phyloP scores from a whole-genome alignment of 2,797 vertebrate genomes.

The Sciurus carolinensis region DNA sequence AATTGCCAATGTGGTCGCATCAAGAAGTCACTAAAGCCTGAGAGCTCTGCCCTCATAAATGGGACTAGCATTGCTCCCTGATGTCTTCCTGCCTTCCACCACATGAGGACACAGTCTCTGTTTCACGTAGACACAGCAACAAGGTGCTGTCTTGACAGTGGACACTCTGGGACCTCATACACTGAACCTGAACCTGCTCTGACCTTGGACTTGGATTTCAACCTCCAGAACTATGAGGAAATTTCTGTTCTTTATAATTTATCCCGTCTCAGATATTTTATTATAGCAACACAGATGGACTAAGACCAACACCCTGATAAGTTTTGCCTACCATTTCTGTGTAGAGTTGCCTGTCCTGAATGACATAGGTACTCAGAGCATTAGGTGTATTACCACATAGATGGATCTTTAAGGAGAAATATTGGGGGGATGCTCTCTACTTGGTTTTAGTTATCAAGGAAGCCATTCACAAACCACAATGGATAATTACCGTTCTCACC shows the following conservation, averaged over 20 bases:
- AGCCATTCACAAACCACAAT: conserved; percentile 25
- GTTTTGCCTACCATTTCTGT: background rate
- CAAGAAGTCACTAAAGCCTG: background rate
- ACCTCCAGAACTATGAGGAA: background rate
- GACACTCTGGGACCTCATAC: background rate
- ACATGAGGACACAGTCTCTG: background rate
- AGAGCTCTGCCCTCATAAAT: background rate
- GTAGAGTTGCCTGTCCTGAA: background rate
- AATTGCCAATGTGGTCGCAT: background rate
- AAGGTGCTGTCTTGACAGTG: background rate
- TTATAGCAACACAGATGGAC: background rate
- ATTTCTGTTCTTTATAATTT: background rate
- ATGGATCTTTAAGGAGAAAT: background rate
- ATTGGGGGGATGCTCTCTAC: background rate
- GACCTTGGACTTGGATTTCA: background rate
- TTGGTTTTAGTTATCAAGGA: conserved; percentile 32
- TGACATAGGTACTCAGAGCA: background rate
- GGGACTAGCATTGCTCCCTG: background rate
- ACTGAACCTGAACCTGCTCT: background rate
- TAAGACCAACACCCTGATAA: background rate
- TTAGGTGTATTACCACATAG: background rate
- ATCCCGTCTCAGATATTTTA: background rate
- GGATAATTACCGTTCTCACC: conserved; percentile 24
- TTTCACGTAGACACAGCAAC: background rate
- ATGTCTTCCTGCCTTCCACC: background rate